Evolutionary conservation across 2,888 invertebrate genomes (phyloP).

Genomic region (Eupeodes latifasciatus): DNA sequence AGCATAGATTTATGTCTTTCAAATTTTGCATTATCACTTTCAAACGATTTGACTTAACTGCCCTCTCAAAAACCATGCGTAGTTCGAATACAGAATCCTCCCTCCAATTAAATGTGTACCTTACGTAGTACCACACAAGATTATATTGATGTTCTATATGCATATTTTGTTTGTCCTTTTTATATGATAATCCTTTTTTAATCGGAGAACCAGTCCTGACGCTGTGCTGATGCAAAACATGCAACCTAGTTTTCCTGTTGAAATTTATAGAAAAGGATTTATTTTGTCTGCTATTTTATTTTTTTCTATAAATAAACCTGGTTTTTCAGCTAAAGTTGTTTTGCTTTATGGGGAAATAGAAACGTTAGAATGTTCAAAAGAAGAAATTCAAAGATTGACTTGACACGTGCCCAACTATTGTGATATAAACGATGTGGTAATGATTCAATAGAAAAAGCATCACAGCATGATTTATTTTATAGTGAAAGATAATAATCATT

Average conservation of each 20-base stretch:
- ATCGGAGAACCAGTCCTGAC: constrained; percentile 47
- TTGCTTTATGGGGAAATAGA: not conserved
- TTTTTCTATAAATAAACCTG: constrained; percentile 40
- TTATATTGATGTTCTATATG: constrained; percentile 40
- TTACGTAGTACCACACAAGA: not conserved
- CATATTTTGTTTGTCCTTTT: constrained; percentile 41
- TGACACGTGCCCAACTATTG: constrained; percentile 61
- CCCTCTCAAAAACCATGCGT: constrained; percentile 19
- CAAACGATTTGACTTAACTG: constrained; percentile 68
- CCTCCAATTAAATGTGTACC: constrained; percentile 14
- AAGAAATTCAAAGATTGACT: constrained; percentile 19
- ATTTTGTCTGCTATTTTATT: constrained; percentile 24
- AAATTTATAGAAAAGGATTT: constrained; percentile 16
- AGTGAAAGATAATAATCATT: not conserved
- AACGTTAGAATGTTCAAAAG: not conserved
- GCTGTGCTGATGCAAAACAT: not conserved
- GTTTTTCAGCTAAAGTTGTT: constrained; percentile 6
- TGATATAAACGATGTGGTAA: constrained; percentile 59
- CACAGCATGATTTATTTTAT: constrained; percentile 9
- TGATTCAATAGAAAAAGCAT: constrained; percentile 39
- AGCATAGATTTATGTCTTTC: constrained; percentile 34
- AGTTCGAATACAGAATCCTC: constrained; percentile 35
- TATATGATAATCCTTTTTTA: constrained; percentile 53
- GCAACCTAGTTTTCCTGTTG: not conserved
- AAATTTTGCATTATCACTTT: constrained; percentile 55